Base-by-base conservation (phyloP, 2,888 invertebrate genomes). In the Erebia aethiops region DNA sequence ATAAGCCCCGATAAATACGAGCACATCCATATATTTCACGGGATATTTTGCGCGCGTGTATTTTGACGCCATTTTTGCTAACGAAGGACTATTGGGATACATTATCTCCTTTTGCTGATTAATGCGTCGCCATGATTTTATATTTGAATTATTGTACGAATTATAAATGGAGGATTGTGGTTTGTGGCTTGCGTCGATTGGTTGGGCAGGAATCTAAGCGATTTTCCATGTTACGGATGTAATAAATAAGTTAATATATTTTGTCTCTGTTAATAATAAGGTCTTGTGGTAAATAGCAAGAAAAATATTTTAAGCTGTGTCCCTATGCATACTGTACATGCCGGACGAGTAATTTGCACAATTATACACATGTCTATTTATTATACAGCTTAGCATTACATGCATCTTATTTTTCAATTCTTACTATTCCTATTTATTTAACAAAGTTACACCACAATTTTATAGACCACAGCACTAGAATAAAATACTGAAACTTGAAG, bases 1-100 rank as follows among this genome's bases (percentile, higher is more conserved):
- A 90, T 91, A 91, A 89, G 84, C 80, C 79, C 78, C 0, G 82
- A 84, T 84, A 84, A 85, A 85, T 84, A 73, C n/a, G n/a, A n/a
- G n/a, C n/a, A n/a, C 74, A 67, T 65, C 70, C 56, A 61, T 75
- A 35, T 76, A 75, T 76, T 74, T 83, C 84, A 82, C 81, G 81
- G 79, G 82, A 81, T 83, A 80, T 81, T 82, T 84, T 49, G 49
- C 21, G 62, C n/a, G 16, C 58, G n/a, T 46, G 52, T 68, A 57
- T 74, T 68, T 63, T 63, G 62, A 21, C 61, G 66, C n/a, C 61
- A 67, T 84, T 82, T 80, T 80, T 80, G 82, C 76, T 75, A 75
- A 73, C 70, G 75, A 74, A 71, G 70, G 65, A 60, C 86, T 82
- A 81, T 78, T 79, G 86, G 84, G 86, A 84, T 80, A 81, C 84